Evolutionary conservation across 1,140 invertebrate species (phyloP).

Genomic region (Halictus rubicundus): DNA sequence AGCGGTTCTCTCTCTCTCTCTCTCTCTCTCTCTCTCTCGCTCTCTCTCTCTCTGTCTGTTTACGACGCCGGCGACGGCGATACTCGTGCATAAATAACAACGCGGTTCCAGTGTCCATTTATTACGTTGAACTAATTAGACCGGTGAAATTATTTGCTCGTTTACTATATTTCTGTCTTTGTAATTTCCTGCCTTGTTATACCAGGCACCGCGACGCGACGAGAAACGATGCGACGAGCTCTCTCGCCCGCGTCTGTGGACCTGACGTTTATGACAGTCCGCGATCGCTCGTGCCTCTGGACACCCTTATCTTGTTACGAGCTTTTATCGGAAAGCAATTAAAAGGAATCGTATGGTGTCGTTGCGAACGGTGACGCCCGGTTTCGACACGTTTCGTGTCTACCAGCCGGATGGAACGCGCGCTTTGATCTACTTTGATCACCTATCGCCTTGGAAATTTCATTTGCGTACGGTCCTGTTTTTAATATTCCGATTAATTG

Average conservation of each 20-base stretch:
- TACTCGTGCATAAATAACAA: conserved; percentile 33
- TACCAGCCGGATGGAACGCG: no score
- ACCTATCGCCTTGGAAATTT: no score
- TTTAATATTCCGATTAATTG: no score
- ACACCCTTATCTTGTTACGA: not conserved
- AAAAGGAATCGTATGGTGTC: not conserved
- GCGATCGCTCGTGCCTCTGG: not conserved
- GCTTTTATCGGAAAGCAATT: conserved; percentile 3
- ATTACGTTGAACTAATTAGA: conserved; percentile 47
- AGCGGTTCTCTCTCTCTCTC: not conserved
- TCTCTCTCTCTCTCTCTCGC: not conserved
- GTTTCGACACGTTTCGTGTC: no score
- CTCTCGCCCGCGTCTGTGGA: not conserved
- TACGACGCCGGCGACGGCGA: conserved; percentile 34
- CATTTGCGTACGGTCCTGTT: no score
- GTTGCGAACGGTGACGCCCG: no score
- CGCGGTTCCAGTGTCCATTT: conserved; percentile 33
- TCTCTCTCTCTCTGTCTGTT: conserved; percentile 18
- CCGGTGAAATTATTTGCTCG: conserved; percentile 30
- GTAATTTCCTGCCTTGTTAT: conserved; percentile 42
- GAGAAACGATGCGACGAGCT: not conserved
- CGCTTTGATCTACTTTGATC: no score
- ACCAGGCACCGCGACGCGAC: conserved; percentile 16
- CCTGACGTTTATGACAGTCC: conserved; percentile 1
- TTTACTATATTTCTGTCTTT: conserved; percentile 37